phyloP scores from a whole-genome alignment of 2,113 vertebrate species.

The Bolborhynchus lineola region DNA sequence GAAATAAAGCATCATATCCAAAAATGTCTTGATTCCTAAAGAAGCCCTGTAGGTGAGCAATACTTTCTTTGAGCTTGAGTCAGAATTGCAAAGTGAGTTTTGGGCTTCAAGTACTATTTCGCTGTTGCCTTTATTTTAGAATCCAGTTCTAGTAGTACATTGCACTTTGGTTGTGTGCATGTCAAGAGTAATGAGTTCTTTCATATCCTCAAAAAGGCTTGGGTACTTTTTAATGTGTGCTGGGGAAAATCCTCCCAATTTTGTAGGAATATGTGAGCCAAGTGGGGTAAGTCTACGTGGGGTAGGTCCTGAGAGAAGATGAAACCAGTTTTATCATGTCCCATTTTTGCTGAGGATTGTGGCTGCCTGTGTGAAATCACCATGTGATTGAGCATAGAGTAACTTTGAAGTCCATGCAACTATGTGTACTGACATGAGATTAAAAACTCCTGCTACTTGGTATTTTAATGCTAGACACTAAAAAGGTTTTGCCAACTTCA shows the following conservation, averaged over 20 bases:
- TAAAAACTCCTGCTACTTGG: neutral
- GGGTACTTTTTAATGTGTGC: neutral
- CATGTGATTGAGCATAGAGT: neutral
- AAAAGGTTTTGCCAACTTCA: neutral
- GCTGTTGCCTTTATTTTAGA: neutral
- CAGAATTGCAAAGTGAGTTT: neutral
- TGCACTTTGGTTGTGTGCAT: neutral
- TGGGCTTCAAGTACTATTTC: neutral
- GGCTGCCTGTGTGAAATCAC: neutral
- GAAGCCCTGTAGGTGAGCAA: neutral
- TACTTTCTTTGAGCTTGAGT: neutral
- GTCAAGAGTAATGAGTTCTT: neutral
- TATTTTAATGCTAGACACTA: neutral
- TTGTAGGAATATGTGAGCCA: accelerated
- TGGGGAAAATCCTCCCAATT: neutral
- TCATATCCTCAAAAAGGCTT: neutral
- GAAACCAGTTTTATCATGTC: neutral
- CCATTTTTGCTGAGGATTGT: neutral
- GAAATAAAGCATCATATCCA: neutral
- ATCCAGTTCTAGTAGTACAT: neutral
- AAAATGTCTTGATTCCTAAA: neutral
- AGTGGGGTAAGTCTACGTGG: neutral
- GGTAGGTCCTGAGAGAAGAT: neutral
- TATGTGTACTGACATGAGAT: neutral
- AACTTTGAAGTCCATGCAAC: neutral